A percentile compares a stretch with the other conserved stretches of the same genome.
Conservation (phyloP, 2,888 invertebrate genomes). For the Agriopis marginaria region DNA sequence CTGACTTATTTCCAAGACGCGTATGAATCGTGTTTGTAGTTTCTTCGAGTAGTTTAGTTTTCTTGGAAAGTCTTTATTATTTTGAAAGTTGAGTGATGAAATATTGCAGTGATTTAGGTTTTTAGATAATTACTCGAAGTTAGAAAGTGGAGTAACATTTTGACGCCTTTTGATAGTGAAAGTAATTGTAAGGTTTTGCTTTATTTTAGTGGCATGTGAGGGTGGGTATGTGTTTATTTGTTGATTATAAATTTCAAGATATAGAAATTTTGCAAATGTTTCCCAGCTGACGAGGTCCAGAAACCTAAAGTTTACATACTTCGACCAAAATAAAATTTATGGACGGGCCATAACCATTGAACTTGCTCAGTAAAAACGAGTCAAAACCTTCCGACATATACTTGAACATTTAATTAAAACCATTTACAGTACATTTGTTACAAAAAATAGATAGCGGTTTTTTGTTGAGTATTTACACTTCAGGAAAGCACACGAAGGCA, state of each 20-base stretch:
- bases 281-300: background rate
- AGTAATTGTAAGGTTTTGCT: background rate
- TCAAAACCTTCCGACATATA: too few species aligned
- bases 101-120: background rate
- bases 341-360: too few species aligned
- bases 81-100: slow-evolving; percentile 2
- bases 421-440: too few species aligned
- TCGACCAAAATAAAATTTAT: too few species aligned
- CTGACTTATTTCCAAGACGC: slow-evolving; percentile 25
- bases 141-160: background rate
- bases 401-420: too few species aligned
- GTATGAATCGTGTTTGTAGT: slow-evolving; percentile 21
- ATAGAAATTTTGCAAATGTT: background rate
- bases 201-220: background rate
- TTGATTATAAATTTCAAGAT: background rate
- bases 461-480: too few species aligned
- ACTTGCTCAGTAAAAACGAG: too few species aligned
- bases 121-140: background rate
- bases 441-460: too few species aligned
- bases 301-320: background rate
- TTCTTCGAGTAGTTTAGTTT: slow-evolving; percentile 7
- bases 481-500: too few species aligned
- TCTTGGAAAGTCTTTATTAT: slow-evolving; percentile 3
- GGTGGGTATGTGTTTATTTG: slow-evolving; percentile 7
- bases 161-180: background rate